Percentiles rank a stretch among this genome's conserved stretches.
phyloP scores from a whole-genome alignment of 2,888 invertebrate genomes.

The Tinea trinotella region DNA sequence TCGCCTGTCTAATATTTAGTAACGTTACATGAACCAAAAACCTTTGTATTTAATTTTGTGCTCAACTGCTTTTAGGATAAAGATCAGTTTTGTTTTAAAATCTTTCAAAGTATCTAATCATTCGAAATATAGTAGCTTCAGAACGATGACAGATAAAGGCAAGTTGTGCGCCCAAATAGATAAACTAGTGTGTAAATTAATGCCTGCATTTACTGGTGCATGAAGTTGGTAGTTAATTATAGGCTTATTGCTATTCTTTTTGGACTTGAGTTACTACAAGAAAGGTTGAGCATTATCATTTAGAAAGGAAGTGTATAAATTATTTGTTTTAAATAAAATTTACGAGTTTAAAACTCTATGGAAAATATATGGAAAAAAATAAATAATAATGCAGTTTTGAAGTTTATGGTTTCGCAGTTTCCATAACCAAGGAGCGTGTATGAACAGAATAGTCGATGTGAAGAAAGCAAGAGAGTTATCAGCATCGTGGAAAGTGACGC shows the following conservation, averaged over 20 bases:
- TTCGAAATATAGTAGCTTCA: constrained; percentile 18
- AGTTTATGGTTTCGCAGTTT: not conserved
- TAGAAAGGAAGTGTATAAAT: constrained; percentile 64
- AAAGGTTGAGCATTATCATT: constrained; percentile 65
- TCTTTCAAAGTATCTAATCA: constrained; percentile 24
- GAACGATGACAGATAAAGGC: constrained; percentile 66
- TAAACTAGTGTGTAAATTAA: constrained; percentile 73
- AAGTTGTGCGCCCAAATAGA: constrained; percentile 70
- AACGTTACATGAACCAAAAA: not conserved
- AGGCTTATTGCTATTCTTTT: constrained; percentile 59
- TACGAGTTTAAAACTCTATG: not conserved
- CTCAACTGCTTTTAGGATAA: constrained; percentile 31
- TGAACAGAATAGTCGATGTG: too few relatives aligned
- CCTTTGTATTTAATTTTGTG: constrained; percentile 34
- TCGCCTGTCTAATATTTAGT: constrained; percentile 25
- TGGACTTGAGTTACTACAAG: constrained; percentile 37
- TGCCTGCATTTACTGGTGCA: constrained; percentile 73
- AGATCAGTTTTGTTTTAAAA: constrained; percentile 30
- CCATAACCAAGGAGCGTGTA: too few relatives aligned
- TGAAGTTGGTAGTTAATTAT: constrained; percentile 71
- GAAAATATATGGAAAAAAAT: too few relatives aligned
- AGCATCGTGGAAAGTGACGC: too few relatives aligned
- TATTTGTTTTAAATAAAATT: constrained; percentile 27
- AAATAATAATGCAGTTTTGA: not conserved
- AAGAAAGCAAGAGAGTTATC: too few relatives aligned